Percentiles rank a stretch among this genome's conserved stretches.
Conservation (phyloP, 2,797 vertebrate species). For the Ciconia nigra region DNA sequence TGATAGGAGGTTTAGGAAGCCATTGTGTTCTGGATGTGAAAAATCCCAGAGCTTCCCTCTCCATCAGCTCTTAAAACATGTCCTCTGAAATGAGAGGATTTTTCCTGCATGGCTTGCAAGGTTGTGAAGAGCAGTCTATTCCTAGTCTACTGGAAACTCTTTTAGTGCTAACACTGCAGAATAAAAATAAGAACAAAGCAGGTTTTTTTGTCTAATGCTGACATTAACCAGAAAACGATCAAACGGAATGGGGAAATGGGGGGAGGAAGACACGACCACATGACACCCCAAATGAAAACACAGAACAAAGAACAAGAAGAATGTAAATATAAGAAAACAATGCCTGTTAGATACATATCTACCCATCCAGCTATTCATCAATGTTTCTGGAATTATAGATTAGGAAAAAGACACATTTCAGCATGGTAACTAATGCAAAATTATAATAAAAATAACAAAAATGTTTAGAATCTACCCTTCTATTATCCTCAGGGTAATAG, state of each 20-base stretch:
- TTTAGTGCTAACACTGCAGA: not conserved
- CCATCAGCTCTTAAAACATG: not conserved
- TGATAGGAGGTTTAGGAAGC: not conserved
- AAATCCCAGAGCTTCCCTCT: not conserved
- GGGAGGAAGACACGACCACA: fast-evolving
- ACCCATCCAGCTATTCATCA: not conserved
- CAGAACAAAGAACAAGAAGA: not conserved
- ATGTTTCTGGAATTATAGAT: not conserved
- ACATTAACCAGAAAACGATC: not conserved
- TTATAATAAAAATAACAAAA: not conserved
- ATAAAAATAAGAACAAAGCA: not conserved
- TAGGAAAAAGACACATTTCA: not conserved
- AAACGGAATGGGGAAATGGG: not conserved
- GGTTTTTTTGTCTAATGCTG: not conserved
- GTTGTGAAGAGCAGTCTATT: not conserved
- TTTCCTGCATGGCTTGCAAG: not conserved
- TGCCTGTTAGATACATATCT: not conserved
- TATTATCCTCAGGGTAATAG: not conserved
- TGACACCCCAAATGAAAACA: not conserved
- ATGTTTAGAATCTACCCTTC: not conserved
- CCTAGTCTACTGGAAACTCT: not conserved
- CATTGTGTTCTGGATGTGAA: not conserved
- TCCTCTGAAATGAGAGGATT: not conserved
- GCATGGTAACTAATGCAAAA: not conserved
- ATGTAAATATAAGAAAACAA: not conserved